phyloP scores from a whole-genome alignment of 2,113 vertebrate genomes.

The Himantopus leucocephalus region DNA sequence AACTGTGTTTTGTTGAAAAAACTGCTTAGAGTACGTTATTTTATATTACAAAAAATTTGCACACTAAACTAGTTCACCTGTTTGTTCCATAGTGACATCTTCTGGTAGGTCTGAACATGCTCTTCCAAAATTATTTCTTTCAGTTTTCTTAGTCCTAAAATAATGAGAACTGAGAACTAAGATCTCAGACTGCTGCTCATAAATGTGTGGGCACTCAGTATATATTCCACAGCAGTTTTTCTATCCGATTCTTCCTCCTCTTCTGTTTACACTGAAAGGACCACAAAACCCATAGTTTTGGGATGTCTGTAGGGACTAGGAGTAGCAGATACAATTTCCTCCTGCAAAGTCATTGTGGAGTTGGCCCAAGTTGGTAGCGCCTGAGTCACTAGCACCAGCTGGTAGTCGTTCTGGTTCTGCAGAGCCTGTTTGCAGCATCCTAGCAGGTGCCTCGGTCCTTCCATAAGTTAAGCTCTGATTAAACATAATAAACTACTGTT shows the following conservation, averaged over 20 bases:
- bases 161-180: neutral
- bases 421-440: neutral
- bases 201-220: neutral
- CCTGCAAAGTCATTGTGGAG: neutral
- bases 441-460: neutral
- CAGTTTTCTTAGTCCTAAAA: neutral
- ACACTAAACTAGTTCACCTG: neutral
- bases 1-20: neutral
- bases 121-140: neutral
- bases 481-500: neutral
- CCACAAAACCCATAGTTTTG: neutral
- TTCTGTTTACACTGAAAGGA: neutral
- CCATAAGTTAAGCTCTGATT: neutral
- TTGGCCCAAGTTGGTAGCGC: fast-evolving
- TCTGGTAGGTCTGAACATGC: neutral
- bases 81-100: slow-evolving; percentile 44
- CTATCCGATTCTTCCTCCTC: neutral
- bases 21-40: neutral
- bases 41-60: neutral
- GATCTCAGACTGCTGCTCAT: neutral
- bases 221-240: neutral
- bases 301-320: neutral
- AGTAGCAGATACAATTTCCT: neutral
- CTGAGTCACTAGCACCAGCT: neutral
- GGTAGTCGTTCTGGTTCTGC: neutral